A percentile compares a stretch with the other conserved stretches of the same genome.
Evolutionary conservation across 2,113 vertebrate genomes (phyloP).

Genomic region (Andinoacara biseriatus): DNA sequence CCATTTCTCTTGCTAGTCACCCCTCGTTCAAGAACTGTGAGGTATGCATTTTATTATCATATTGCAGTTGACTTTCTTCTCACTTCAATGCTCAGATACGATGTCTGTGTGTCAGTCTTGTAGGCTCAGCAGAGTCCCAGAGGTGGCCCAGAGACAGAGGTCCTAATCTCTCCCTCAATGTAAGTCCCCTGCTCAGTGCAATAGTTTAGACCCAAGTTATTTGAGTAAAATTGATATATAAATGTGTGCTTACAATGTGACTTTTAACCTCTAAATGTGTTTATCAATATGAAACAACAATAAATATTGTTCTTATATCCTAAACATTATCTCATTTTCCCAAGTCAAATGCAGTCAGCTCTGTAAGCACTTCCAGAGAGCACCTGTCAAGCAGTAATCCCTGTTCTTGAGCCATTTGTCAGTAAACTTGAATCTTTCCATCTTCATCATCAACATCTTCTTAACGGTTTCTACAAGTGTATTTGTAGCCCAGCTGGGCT

Average conservation of each 20-base stretch:
- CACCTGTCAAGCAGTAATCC: neutral
- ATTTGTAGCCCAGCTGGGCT: neutral
- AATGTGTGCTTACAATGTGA: neutral
- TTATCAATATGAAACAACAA: too few species aligned
- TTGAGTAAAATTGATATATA: neutral
- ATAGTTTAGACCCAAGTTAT: neutral
- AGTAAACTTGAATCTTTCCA: neutral
- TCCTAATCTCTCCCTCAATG: constrained; percentile 51
- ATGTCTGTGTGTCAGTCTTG: constrained; percentile 45
- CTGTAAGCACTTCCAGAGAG: neutral
- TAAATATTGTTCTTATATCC: too few species aligned
- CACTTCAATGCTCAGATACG: neutral
- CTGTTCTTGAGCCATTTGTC: neutral
- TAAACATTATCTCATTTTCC: too few species aligned
- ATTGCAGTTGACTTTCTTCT: neutral
- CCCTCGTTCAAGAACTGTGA: constrained; percentile 77
- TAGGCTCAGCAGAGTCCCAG: constrained; percentile 64
- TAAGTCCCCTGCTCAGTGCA: constrained; percentile 17
- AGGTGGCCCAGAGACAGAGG: constrained; percentile 63
- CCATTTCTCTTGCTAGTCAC: constrained; percentile 78
- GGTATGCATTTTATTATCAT: constrained; percentile 56
- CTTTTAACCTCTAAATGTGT: too few species aligned
- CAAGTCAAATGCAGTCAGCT: neutral
- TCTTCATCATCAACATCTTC: neutral
- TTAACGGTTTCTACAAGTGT: neutral